These are phyloP conservation scores for Oreotrochilus melanogaster DNA, from an alignment of 2,113 vertebrate species.

Conservation along the genomic window DNA sequence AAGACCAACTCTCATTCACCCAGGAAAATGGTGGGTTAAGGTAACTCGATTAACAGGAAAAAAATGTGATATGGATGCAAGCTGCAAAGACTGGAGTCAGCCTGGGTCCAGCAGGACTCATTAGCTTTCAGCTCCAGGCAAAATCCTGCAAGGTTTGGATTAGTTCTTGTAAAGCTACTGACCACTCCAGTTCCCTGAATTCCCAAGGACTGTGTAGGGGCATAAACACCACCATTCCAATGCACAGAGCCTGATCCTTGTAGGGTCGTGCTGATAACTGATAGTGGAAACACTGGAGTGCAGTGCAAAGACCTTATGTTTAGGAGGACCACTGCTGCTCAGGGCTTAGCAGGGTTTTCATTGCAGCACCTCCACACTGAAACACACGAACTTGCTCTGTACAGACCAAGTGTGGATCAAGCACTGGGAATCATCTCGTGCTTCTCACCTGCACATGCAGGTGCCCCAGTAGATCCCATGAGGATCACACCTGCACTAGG, in stretches of 20 bases:
- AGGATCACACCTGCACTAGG: not conserved
- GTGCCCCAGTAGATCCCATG: not conserved
- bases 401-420: not conserved
- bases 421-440: not conserved
- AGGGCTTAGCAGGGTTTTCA: not conserved
- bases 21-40: not conserved
- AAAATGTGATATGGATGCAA: rapidly evolving
- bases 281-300: not conserved
- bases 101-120: not conserved
- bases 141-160: not conserved
- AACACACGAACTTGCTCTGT: not conserved
- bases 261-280: not conserved
- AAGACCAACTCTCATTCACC: not conserved
- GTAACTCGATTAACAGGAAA: not conserved
- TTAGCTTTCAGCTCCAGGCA: not conserved
- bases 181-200: not conserved
- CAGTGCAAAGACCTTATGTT: not conserved
- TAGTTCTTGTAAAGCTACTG: not conserved
- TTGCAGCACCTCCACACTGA: not conserved
- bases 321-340: not conserved
- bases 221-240: not conserved
- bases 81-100: not conserved
- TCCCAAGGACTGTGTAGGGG: not conserved
- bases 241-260: not conserved
- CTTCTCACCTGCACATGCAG: not conserved